phyloP scores from a whole-genome alignment of 2,888 invertebrate species.

The Luperina nickerlii region DNA sequence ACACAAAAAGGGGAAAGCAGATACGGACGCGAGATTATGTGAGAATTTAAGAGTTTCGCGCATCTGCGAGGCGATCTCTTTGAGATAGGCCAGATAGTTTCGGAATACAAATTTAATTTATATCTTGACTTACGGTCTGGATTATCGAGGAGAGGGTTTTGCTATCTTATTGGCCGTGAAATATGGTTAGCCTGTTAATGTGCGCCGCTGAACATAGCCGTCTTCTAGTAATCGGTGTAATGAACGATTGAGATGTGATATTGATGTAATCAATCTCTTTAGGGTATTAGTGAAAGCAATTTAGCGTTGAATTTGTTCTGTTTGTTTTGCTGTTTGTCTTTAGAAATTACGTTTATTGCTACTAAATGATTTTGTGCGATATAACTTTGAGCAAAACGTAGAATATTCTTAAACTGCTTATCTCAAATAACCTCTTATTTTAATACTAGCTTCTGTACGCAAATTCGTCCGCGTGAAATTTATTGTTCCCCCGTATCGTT shows the following conservation, averaged over 20 bases:
- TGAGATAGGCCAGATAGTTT: conserved; percentile 72
- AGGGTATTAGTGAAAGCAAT: conserved; percentile 39
- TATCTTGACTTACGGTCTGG: conserved; percentile 51
- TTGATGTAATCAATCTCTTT: conserved; percentile 43
- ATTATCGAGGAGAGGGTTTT: conserved; percentile 44
- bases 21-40: conserved; percentile 78
- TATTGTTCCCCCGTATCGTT: too few species aligned
- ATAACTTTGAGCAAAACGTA: too few species aligned
- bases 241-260: conserved; percentile 37
- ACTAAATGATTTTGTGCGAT: neutral
- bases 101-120: conserved; percentile 57
- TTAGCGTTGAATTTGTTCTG: conserved; percentile 1
- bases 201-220: conserved; percentile 39
- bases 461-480: too few species aligned
- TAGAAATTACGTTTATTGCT: neutral
- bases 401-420: too few species aligned
- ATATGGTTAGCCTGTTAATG: conserved; percentile 40
- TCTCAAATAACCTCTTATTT: too few species aligned
- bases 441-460: too few species aligned
- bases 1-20: conserved; percentile 79
- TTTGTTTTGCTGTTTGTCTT: neutral
- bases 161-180: conserved; percentile 50
- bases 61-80: conserved; percentile 73
- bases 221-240: conserved; percentile 30
- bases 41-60: conserved; percentile 81